These are phyloP conservation scores for Nesoenas mayeri DNA, from an alignment of 2,113 vertebrate genomes.

Conservation along the genomic window DNA sequence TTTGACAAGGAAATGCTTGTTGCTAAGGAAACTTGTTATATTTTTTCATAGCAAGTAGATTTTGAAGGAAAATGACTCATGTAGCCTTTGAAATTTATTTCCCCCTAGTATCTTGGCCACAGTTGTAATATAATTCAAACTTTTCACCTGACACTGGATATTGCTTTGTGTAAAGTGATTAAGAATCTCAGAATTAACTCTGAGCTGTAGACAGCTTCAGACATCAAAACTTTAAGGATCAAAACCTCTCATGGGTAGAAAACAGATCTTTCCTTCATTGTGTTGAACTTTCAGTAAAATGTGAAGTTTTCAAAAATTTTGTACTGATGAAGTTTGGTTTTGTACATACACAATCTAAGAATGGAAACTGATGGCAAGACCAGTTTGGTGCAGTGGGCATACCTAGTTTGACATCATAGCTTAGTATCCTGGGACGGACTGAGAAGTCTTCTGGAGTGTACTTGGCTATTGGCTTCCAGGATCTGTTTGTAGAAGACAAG, in stretches of 20 bases:
- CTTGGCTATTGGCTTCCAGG: fast-evolving
- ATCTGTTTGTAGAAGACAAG: neutral
- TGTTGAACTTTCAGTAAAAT: neutral
- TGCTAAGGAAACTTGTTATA: neutral
- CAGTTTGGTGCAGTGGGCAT: neutral
- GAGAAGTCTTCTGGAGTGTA: neutral
- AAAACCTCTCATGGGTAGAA: neutral
- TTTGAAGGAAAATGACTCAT: neutral
- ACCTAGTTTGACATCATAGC: neutral
- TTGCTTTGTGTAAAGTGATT: neutral
- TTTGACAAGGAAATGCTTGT: neutral
- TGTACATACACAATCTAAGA: neutral
- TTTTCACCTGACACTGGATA: neutral
- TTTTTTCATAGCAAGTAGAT: neutral
- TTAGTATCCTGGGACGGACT: neutral
- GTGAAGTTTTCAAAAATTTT: neutral
- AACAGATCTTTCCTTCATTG: neutral
- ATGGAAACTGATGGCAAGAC: neutral
- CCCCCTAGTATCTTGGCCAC: neutral
- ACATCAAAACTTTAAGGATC: neutral
- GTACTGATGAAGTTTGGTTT: neutral
- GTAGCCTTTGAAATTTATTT: neutral
- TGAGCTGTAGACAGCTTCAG: neutral
- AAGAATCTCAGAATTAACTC: neutral
- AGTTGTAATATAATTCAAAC: neutral